Percentiles rank a stretch among this genome's conserved stretches.
phyloP scores from a whole-genome alignment of 2,888 invertebrate species.

The Pseudococcus jackbeardsleyi region DNA sequence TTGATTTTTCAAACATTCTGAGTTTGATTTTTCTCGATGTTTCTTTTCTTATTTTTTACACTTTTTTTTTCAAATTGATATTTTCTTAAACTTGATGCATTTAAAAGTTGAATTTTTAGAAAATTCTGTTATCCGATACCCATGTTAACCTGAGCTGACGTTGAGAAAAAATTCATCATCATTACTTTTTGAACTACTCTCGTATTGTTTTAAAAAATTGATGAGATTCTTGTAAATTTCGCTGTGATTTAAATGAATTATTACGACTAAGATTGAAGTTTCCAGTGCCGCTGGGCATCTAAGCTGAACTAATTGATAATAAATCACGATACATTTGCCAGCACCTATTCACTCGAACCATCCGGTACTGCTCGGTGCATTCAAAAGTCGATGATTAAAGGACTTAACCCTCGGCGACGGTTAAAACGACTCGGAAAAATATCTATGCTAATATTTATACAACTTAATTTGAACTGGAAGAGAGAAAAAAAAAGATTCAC shows the following conservation, averaged over 20 bases:
- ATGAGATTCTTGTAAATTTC: too few species aligned
- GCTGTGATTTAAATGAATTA: neutral
- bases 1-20: too few species aligned
- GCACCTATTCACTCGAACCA: neutral
- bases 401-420: neutral
- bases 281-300: neutral
- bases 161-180: too few species aligned
- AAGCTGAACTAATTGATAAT: conserved; percentile 19
- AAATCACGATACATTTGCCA: neutral
- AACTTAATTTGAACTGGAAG: conserved; percentile 17
- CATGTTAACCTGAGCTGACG: too few species aligned
- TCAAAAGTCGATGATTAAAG: neutral
- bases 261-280: neutral
- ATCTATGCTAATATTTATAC: conserved; percentile 43
- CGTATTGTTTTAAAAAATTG: too few species aligned
- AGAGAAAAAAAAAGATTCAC: conserved; percentile 8
- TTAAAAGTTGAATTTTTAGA: too few species aligned
- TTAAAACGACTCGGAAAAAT: conserved; percentile 35
- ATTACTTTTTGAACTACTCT: too few species aligned
- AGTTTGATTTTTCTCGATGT: too few species aligned
- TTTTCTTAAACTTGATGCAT: too few species aligned
- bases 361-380: neutral
- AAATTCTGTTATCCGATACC: too few species aligned
- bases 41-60: too few species aligned
- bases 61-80: too few species aligned